Conservation (phyloP, 2,797 vertebrate genomes). For the Manis javanica region DNA sequence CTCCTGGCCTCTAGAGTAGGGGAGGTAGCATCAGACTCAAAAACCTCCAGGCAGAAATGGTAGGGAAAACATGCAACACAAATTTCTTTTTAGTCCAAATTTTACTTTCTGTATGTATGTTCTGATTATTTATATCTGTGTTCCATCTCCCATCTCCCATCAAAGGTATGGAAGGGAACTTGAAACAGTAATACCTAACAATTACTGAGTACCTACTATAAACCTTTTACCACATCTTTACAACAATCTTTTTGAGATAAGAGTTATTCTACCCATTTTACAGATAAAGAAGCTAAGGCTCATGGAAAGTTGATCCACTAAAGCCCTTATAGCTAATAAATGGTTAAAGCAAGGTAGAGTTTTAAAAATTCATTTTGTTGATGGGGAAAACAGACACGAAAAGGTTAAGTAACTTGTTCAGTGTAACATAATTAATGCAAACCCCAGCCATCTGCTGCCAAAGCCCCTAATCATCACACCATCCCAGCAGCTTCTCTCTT, state of each 20-base stretch:
- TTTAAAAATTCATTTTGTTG: not conserved
- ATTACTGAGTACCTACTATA: not conserved
- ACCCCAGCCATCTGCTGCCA: not conserved
- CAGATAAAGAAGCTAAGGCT: not conserved
- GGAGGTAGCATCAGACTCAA: not conserved
- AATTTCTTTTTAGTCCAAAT: not conserved
- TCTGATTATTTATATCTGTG: not conserved
- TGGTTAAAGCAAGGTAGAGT: not conserved
- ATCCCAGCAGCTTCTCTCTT: not conserved
- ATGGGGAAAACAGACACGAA: not conserved
- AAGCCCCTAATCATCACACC: not conserved
- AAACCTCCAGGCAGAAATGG: not conserved
- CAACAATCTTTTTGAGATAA: not conserved
- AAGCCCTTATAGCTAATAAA: not conserved
- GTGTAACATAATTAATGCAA: not conserved
- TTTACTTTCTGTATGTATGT: not conserved
- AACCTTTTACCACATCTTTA: not conserved
- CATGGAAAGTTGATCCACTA: not conserved
- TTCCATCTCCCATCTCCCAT: not conserved
- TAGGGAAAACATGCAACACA: not conserved
- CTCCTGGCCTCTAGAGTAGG: not conserved
- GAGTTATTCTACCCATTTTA: not conserved
- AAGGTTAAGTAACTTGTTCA: not conserved
- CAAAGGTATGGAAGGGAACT: not conserved
- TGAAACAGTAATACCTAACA: not conserved